Conservation (phyloP, 2,888 invertebrate genomes). For the Ectemnius continuus region DNA sequence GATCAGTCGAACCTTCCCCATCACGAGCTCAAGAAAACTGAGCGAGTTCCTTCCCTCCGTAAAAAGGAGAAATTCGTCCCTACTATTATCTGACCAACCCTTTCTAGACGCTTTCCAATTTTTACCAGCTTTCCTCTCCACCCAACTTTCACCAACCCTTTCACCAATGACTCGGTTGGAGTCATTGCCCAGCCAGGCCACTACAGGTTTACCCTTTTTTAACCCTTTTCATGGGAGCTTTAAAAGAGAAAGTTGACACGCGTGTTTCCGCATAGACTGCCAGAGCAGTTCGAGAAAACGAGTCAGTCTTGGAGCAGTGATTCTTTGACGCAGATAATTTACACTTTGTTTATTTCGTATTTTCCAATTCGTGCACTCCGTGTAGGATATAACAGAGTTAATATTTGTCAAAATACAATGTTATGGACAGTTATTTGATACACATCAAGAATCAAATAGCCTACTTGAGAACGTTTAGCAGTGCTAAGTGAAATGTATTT, state of each 20-base stretch:
- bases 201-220: constrained; percentile 26
- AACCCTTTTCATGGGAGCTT: constrained; percentile 68
- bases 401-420: too few species aligned
- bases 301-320: background rate
- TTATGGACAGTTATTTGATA: too few species aligned
- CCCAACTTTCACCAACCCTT: constrained; percentile 54
- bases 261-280: background rate
- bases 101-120: constrained; percentile 67
- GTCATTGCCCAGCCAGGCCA: too few species aligned
- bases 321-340: constrained; percentile 22
- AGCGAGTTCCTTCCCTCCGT: constrained; percentile 22
- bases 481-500: background rate
- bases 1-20: constrained; percentile 10
- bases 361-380: too few species aligned
- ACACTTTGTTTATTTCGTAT: constrained; percentile 38
- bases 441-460: too few species aligned
- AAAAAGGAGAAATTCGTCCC: constrained; percentile 71
- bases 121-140: constrained; percentile 58
- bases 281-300: background rate
- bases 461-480: too few species aligned
- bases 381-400: too few species aligned
- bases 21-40: constrained; percentile 55
- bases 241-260: constrained; percentile 65
- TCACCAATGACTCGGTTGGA: constrained; percentile 28
- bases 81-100: constrained; percentile 57